Evolutionary conservation across 2,888 invertebrate genomes (phyloP).

Genomic region (Frankliniella fusca): DNA sequence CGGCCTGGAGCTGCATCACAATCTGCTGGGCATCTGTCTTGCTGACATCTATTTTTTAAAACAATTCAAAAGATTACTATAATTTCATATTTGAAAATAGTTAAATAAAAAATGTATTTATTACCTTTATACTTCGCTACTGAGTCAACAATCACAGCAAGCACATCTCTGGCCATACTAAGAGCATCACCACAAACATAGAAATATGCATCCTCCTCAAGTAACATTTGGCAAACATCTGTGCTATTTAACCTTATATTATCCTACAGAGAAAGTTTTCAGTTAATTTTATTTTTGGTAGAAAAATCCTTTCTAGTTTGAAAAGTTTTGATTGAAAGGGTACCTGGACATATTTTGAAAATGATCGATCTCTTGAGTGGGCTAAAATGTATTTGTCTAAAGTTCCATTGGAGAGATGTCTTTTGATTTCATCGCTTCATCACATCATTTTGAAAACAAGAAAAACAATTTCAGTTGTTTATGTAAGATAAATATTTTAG

Average conservation of each 20-base stretch:
- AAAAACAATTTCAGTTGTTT: background rate
- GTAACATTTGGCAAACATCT: conserved; percentile 1
- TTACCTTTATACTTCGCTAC: background rate
- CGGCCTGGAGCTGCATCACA: background rate
- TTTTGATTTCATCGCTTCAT: background rate
- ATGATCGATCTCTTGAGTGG: background rate
- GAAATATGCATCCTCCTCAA: conserved; percentile 3
- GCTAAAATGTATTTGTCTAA: background rate
- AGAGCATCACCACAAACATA: conserved; percentile 4
- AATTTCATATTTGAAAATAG: background rate
- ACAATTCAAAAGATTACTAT: background rate
- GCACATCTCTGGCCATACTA: background rate
- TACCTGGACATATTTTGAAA: conserved; percentile 13
- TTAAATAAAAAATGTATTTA: background rate
- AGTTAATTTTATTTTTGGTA: too few relatives aligned
- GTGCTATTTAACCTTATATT: background rate
- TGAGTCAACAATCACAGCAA: background rate
- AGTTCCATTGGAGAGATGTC: background rate
- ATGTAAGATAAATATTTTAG: too few relatives aligned
- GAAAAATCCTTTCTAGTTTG: too few relatives aligned
- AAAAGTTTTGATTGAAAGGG: too few relatives aligned
- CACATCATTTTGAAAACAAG: background rate
- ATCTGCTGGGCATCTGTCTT: background rate
- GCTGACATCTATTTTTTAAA: background rate
- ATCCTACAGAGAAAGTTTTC: background rate